These are phyloP conservation scores for Anguilla pacifica DNA, from an alignment of 2,797 vertebrate species.

Conservation along the genomic window DNA sequence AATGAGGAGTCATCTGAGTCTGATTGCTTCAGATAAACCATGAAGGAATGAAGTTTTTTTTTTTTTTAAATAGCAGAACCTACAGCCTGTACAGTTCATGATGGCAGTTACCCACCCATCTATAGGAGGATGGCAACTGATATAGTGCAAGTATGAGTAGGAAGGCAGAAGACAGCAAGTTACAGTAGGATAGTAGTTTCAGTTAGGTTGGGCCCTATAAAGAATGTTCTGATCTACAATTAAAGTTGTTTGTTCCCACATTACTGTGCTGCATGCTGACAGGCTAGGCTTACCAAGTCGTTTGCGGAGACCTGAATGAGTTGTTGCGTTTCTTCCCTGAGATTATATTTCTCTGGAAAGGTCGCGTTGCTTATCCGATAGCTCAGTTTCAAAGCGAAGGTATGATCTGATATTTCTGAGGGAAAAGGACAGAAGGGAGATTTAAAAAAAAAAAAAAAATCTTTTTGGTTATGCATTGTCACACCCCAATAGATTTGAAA, in stretches of 20 bases:
- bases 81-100: neutral
- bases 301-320: neutral
- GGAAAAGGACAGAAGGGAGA: neutral
- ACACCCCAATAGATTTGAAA: neutral
- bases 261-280: neutral
- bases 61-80: neutral
- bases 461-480: neutral
- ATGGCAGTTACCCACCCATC: neutral
- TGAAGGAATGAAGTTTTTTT: neutral
- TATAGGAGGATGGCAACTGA: neutral
- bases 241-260: neutral
- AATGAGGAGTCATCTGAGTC: neutral
- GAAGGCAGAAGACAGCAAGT: neutral
- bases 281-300: neutral
- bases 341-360: neutral
- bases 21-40: neutral
- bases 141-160: neutral
- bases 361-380: neutral
- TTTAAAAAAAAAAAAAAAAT: too few species aligned
- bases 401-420: neutral
- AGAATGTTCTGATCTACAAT: neutral
- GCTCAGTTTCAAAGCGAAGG: neutral
- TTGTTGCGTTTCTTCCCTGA: neutral
- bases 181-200: neutral
- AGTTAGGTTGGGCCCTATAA: neutral